Base-by-base conservation (phyloP, 64 coral and sea anemone species). In the Astreopora myriophthalma region DNA sequence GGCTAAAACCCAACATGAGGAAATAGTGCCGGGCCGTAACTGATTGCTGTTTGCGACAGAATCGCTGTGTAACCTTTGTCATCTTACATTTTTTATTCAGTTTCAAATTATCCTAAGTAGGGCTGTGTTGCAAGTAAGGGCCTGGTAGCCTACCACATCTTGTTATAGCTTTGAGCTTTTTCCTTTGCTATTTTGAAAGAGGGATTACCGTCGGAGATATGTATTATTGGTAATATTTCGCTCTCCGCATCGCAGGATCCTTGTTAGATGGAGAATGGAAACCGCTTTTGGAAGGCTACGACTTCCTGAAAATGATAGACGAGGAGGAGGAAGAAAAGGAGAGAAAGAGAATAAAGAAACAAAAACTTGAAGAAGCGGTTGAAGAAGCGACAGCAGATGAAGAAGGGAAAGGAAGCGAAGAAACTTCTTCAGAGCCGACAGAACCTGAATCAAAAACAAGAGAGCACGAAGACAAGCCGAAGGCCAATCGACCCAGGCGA, bases 201-300 rank as follows among this genome's bases (percentile, higher is more conserved):
- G 42, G 42, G 4, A 46, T 46, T 46, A 46, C 4, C 11, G 42
- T 46, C 42, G 42, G 42, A 46, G 4, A 46, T 6, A 6, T 46
- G 11, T 46, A 46, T 6, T 46, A 6, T 46, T 11, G 42, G 42
- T 25, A 33, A 13, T 71, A 34, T 35, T 16, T 20, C 23, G 32
- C 1, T 10, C 1, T 82, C 0, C 7, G 20, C 0, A n/a, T 82
- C 32, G 11, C 20, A 92, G 90, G 61, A 8, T 38, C 35, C 29
- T 60, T 92, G 13, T 3, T 24, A n/a, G 49, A 65, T 14, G 35
- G 19, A 12, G 73, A 85, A 28, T 92, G 90, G 90, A 77, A 76
- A 19, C 90, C 90, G 1, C 52, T 73, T 20, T 73, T 86, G 70
- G 90, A 92, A n/a, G 90, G 90, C 2, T 92, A 92, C 46, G 90